These are phyloP conservation scores for Puffinus mauretanicus DNA, from an alignment of 2,113 vertebrate genomes.

Conservation along the genomic window DNA sequence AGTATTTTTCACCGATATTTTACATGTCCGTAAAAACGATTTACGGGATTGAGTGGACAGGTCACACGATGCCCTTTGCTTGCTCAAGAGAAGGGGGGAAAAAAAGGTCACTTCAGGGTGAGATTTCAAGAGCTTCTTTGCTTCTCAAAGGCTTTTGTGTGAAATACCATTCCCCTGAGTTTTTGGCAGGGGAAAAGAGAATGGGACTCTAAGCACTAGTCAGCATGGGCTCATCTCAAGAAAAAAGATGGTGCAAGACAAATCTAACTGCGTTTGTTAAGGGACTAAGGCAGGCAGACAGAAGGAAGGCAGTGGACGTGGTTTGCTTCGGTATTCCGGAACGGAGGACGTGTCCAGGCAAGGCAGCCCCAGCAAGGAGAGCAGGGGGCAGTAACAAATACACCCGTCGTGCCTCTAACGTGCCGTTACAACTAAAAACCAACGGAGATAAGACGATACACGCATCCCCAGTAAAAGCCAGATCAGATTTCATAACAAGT, in stretches of 20 bases:
- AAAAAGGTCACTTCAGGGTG: background rate
- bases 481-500: background rate
- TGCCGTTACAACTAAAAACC: background rate
- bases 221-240: conserved; percentile 18
- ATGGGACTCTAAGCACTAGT: conserved; percentile 22
- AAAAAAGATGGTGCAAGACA: conserved; percentile 32
- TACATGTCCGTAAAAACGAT: conserved; percentile 36
- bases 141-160: conserved; percentile 15
- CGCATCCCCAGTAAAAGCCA: background rate
- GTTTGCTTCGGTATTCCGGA: background rate
- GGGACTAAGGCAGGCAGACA: background rate
- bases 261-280: conserved; percentile 54
- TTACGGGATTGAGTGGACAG: conserved; percentile 30
- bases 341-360: background rate
- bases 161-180: background rate
- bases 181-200: background rate
- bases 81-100: background rate
- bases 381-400: background rate
- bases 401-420: background rate
- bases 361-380: background rate
- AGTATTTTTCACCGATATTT: conserved; percentile 41
- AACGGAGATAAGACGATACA: rapidly evolving
- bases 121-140: background rate
- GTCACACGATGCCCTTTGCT: conserved; percentile 6
- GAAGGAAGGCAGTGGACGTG: background rate